Evolutionary conservation across 1,140 invertebrate genomes (phyloP), one percentile per base, ranked within the genome.

Genomic region (Mylabris phalerata): DNA sequence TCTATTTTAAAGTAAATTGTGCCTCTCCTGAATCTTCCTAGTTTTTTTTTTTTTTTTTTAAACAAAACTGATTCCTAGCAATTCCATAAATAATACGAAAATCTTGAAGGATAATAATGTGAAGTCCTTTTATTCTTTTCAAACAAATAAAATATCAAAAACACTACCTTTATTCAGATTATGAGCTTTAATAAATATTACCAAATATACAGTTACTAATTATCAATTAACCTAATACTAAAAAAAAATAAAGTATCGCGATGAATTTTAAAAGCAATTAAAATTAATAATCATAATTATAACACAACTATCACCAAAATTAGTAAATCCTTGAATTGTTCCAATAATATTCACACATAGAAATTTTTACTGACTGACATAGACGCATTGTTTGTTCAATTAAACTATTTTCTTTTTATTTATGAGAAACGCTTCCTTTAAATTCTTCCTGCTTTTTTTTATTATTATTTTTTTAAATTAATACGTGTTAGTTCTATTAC

Each of bases 131-230:
- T 13, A 5, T 45, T 19, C 32, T 26, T 32, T 32, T 32, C 7
- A 4, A 7, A 32, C 0, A 32, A 11, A 27, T 48, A 48, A 61
- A 50, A 45, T 58, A 58, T 47, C 47, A 58, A 50, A 57, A 61
- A 61, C 48, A 61, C 59, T 50, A 44, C 39, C 10, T 56, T 48
- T 25, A 54, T 50, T 57, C 45, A 54, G 44, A 47, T 41, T 26
- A 60, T 50, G 32, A 50, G 24, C 59, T 61, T 61, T 61, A 61
- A 61, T 61, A 52, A 57, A 60, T 56, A 49, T 32, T 19, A 19
- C 32, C 32, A 32, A 32, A 5, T 32, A 32, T 32, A 32, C 32
- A 32, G 32, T 5, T 32, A 32, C 32, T 32, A 32, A 32, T 32
- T 32, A 32, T 32, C 7, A 32, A 32, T 32, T 32, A 32, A 32